Evolutionary conservation across 2,113 vertebrate species (phyloP).

Genomic region (Eurypyga helias): DNA sequence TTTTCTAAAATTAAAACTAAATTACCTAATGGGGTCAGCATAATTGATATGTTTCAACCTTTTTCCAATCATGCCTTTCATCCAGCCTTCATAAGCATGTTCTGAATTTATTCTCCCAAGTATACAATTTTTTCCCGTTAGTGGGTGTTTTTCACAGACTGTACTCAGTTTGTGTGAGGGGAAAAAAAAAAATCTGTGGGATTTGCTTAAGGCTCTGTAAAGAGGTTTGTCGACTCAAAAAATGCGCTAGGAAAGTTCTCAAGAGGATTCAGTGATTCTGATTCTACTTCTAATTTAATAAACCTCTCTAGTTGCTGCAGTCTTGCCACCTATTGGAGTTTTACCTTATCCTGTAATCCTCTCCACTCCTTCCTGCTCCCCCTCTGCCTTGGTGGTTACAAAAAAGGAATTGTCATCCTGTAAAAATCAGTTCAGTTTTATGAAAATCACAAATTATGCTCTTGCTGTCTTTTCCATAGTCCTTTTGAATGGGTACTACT

Average conservation of each 20-base stretch:
- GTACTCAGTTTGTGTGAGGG: neutral
- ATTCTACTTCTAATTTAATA: neutral
- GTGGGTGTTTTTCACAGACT: neutral
- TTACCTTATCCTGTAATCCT: neutral
- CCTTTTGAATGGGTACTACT: neutral
- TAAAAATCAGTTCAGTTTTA: neutral
- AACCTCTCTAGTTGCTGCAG: neutral
- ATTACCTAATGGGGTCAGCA: neutral
- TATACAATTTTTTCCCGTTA: neutral
- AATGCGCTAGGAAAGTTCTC: neutral
- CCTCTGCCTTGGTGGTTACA: neutral
- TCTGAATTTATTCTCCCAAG: neutral
- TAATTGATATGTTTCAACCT: neutral
- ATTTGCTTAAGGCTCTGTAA: neutral
- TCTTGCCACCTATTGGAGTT: neutral
- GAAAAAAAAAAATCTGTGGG: neutral
- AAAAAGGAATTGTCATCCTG: neutral
- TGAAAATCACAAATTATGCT: neutral
- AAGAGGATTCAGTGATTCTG: neutral
- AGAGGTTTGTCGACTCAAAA: neutral
- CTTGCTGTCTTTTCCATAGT: neutral
- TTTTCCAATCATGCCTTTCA: neutral
- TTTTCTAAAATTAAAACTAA: slow-evolving; percentile 5
- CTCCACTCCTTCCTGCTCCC: neutral
- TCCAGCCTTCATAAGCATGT: neutral